Conservation (phyloP, 2,888 invertebrate genomes). For the Oscheius sp. region DNA sequence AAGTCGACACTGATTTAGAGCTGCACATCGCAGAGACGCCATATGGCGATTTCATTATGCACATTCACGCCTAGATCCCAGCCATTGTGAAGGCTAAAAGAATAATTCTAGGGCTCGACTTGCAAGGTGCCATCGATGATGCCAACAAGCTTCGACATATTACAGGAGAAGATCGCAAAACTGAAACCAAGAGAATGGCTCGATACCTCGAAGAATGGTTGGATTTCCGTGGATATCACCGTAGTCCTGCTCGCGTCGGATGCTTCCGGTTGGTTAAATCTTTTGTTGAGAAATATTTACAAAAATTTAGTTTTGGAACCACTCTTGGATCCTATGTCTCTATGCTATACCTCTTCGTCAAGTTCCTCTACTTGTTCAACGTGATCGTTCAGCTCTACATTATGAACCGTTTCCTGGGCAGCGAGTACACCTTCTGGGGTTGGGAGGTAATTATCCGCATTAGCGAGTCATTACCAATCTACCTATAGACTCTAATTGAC, state of each 20-base stretch:
- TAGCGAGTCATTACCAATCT: not conserved
- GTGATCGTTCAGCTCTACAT: constrained; percentile 68
- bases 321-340: constrained; percentile 56
- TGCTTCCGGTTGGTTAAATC: constrained; percentile 35
- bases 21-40: constrained; percentile 17
- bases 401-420: constrained; percentile 70
- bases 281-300: not conserved
- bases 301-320: constrained; percentile 35
- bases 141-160: constrained; percentile 55
- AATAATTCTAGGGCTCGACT: constrained; percentile 54
- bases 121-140: constrained; percentile 58
- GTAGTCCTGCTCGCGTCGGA: constrained; percentile 36
- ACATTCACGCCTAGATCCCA: constrained; percentile 15
- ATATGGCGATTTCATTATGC: constrained; percentile 17
- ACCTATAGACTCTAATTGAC: constrained; percentile 58
- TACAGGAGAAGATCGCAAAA: constrained; percentile 43
- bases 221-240: constrained; percentile 46
- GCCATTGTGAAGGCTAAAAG: no score
- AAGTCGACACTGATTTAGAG: constrained; percentile 3
- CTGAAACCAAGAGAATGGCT: constrained; percentile 56
- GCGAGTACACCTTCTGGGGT: constrained; percentile 69
- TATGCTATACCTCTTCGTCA: constrained; percentile 63
- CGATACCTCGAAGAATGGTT: constrained; percentile 64
- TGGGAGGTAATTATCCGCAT: constrained; percentile 51
- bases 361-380: constrained; percentile 66